Conservation (phyloP, 2,888 invertebrate genomes). For the Psococerastis gibbosa region DNA sequence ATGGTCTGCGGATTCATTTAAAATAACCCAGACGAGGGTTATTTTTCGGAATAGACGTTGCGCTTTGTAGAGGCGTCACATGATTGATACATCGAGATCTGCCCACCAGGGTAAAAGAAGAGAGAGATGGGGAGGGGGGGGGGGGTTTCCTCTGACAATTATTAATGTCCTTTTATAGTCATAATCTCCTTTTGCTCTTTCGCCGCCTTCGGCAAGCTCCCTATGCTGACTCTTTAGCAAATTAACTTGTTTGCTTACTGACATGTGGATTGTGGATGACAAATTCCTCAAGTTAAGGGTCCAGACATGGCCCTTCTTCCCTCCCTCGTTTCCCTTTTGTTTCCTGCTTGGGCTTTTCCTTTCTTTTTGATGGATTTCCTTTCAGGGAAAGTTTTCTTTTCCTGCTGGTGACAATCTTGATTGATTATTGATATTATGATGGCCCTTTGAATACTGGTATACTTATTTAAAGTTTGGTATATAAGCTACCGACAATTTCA, state of each 20-base stretch:
- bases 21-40: too few species aligned
- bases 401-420: too few species aligned
- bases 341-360: neutral
- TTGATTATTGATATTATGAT: too few species aligned
- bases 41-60: too few species aligned
- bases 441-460: too few species aligned
- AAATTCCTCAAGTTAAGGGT: neutral
- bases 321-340: too few species aligned
- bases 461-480: too few species aligned
- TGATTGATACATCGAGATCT: constrained; percentile 9
- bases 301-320: too few species aligned
- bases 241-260: constrained; percentile 10
- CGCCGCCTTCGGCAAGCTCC: neutral
- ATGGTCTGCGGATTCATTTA: too few species aligned
- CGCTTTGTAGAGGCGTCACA: constrained; percentile 8
- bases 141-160: constrained; percentile 4
- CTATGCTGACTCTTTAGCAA: constrained; percentile 6
- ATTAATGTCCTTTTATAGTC: constrained; percentile 9
- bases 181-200: constrained; percentile 2
- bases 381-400: too few species aligned
- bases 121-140: constrained; percentile 1
- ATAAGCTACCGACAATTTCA: too few species aligned
- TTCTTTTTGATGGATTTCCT: neutral
- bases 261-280: constrained; percentile 8
- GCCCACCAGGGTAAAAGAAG: constrained; percentile 10